Evolutionary conservation across 2,888 invertebrate species (phyloP).

Genomic region (Chymomyza caudatula): DNA sequence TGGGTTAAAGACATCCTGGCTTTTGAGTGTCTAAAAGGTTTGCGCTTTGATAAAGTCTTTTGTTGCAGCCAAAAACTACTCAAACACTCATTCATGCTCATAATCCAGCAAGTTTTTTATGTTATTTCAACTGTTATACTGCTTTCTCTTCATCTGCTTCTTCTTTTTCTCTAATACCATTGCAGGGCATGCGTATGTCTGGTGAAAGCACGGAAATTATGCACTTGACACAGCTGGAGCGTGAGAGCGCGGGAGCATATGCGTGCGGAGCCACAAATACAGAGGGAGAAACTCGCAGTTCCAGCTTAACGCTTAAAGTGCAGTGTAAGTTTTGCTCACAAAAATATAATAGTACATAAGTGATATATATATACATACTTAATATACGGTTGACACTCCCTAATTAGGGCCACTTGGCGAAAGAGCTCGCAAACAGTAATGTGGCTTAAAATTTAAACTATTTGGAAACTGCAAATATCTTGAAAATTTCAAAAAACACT

Average conservation of each 20-base stretch:
- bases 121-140: conserved; percentile 4
- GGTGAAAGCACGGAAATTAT: conserved; percentile 80
- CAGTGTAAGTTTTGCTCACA: conserved; percentile 84
- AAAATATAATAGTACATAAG: conserved; percentile 10
- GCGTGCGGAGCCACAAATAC: conserved; percentile 89
- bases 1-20: too few relatives aligned
- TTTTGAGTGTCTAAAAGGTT: background rate
- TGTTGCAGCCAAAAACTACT: conserved; percentile 12
- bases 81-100: conserved; percentile 13
- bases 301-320: conserved; percentile 85
- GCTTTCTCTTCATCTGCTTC: conserved; percentile 17
- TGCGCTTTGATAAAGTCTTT: conserved; percentile 17
- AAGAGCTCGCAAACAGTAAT: too few relatives aligned
- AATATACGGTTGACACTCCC: too few relatives aligned
- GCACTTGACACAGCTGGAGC: conserved; percentile 83
- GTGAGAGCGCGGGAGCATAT: conserved; percentile 87
- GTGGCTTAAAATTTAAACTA: too few relatives aligned
- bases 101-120: background rate
- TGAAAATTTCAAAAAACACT: too few relatives aligned
- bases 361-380: conserved; percentile 4
- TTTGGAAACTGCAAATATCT: too few relatives aligned
- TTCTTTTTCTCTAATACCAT: conserved; percentile 11
- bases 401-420: too few relatives aligned
- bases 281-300: conserved; percentile 89
- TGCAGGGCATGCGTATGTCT: conserved; percentile 79